Evolutionary conservation across 2,888 invertebrate species (phyloP).

Genomic region (Ephialtes manifestator): DNA sequence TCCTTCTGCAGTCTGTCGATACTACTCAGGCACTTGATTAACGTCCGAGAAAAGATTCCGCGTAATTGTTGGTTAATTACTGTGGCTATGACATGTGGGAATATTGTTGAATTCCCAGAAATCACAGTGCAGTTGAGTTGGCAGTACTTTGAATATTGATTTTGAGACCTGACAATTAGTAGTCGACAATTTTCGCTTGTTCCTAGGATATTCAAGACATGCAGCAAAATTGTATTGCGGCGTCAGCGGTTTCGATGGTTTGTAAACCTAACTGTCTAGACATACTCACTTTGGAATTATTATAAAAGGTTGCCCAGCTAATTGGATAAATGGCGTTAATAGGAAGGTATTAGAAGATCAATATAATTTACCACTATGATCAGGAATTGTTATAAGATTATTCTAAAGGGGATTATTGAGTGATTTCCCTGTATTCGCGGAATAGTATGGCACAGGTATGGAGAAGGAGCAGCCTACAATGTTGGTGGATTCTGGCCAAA

Average conservation of each 20-base stretch:
- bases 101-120: neutral
- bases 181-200: neutral
- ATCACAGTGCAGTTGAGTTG: neutral
- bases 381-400: neutral
- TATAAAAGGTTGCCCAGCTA: neutral
- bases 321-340: neutral
- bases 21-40: too few relatives aligned
- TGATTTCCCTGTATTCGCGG: neutral
- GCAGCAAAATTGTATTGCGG: neutral
- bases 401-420: conserved; percentile 1
- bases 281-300: neutral
- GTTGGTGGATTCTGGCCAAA: conserved; percentile 65
- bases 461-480: conserved; percentile 35
- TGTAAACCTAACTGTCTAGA: neutral
- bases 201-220: neutral
- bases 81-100: neutral
- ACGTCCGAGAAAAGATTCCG: too few relatives aligned
- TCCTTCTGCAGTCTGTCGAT: too few relatives aligned
- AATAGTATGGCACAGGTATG: neutral
- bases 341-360: neutral
- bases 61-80: too few relatives aligned
- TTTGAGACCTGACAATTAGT: neutral
- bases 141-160: neutral
- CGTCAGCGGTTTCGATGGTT: neutral
- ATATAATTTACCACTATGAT: neutral